phyloP scores from a whole-genome alignment of 2,888 invertebrate genomes.

The Phyllotreta striolata region DNA sequence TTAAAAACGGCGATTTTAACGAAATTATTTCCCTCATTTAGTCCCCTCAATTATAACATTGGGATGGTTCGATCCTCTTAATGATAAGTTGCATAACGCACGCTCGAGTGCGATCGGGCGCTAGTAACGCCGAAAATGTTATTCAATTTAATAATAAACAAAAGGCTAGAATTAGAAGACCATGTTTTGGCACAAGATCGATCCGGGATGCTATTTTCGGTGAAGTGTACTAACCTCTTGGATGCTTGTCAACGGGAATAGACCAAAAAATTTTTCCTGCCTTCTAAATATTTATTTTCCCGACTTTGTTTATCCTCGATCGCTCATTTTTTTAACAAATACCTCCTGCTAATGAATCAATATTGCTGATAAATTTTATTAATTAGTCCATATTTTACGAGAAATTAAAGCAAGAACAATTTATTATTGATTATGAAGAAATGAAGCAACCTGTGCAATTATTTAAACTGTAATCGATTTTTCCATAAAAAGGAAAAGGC shows the following conservation, averaged over 20 bases:
- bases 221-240: conserved; percentile 29
- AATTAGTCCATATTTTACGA: no score
- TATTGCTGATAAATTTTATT: no score
- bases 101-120: conserved; percentile 6
- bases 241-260: conserved; percentile 11
- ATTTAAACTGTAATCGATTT: no score
- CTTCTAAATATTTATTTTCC: conserved; percentile 10
- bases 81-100: conserved; percentile 14
- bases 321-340: background rate
- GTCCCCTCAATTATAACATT: no score
- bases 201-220: conserved; percentile 23
- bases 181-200: conserved; percentile 19
- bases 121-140: conserved; percentile 16
- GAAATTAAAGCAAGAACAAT: no score
- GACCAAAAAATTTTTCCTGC: conserved; percentile 12
- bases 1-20: no score
- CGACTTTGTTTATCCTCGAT: background rate
- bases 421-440: no score
- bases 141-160: conserved; percentile 28
- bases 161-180: conserved; percentile 20
- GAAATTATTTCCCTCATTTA: no score
- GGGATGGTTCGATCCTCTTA: conserved; percentile 12
- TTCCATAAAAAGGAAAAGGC: no score
- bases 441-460: no score
- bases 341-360: no score